These are phyloP conservation scores for Musca vetustissima DNA, from an alignment of 1,140 invertebrate genomes.

Conservation along the genomic window DNA sequence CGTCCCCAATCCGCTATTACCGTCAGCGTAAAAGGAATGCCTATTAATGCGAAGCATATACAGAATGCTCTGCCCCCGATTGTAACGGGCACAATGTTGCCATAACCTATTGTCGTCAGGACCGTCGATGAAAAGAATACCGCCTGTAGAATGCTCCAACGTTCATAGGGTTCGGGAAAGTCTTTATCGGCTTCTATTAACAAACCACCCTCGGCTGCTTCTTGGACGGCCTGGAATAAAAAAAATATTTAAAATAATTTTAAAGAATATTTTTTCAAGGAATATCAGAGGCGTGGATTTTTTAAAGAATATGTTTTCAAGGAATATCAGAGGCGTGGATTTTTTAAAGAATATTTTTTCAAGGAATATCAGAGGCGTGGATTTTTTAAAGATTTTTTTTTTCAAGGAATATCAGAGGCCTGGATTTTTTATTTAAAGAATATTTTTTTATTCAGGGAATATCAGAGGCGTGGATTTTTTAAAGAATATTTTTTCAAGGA, in stretches of 20 bases:
- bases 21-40: slow-evolving; percentile 89
- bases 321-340: too few relatives aligned
- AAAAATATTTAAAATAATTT: neutral
- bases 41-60: slow-evolving; percentile 89
- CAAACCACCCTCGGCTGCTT: slow-evolving; percentile 66
- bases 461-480: too few relatives aligned
- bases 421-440: too few relatives aligned
- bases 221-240: slow-evolving; percentile 62
- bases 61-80: slow-evolving; percentile 83
- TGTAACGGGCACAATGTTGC: slow-evolving; percentile 91
- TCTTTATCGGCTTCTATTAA: slow-evolving; percentile 59
- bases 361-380: too few relatives aligned
- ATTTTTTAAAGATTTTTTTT: too few relatives aligned
- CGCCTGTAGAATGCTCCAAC: slow-evolving; percentile 77
- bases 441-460: too few relatives aligned
- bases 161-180: slow-evolving; percentile 62
- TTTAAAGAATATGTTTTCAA: too few relatives aligned
- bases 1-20: slow-evolving; percentile 91
- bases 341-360: too few relatives aligned
- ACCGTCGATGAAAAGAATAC: slow-evolving; percentile 85
- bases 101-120: slow-evolving; percentile 87
- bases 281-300: too few relatives aligned
- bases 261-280: too few relatives aligned
- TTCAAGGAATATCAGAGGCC: too few relatives aligned
- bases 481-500: too few relatives aligned